Percentiles rank a stretch among this genome's conserved stretches.
phyloP scores from a whole-genome alignment of 1,140 invertebrate genomes.

The Pseudomyrmex flavicornis region DNA sequence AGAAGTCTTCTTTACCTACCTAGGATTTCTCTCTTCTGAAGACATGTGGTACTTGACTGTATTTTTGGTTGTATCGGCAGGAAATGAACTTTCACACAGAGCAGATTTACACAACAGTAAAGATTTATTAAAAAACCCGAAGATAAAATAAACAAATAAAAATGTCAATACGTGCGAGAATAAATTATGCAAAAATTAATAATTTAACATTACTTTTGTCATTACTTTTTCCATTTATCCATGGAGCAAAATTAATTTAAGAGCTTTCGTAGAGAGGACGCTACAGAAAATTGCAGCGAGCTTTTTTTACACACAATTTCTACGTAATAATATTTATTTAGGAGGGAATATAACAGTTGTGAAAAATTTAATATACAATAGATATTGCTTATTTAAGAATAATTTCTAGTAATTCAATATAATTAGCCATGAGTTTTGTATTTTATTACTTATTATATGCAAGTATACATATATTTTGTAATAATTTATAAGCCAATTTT shows the following conservation, averaged over 20 bases:
- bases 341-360: background rate
- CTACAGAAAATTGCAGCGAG: background rate
- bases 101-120: background rate
- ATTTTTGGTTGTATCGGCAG: slow-evolving; percentile 51
- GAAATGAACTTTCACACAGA: background rate
- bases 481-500: no score
- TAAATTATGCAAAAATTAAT: background rate
- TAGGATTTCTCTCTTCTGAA: slow-evolving; percentile 21
- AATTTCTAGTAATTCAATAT: background rate
- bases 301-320: background rate
- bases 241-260: slow-evolving; percentile 10
- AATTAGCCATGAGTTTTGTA: no score
- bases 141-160: background rate
- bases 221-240: background rate
- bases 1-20: slow-evolving; percentile 62
- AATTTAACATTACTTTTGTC: no score
- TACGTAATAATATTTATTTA: background rate
- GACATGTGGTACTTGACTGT: background rate
- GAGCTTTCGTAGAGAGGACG: slow-evolving; percentile 56
- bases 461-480: no score
- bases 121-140: background rate
- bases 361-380: background rate
- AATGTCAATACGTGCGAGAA: background rate
- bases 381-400: background rate
- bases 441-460: no score